Conservation (phyloP, 2,113 vertebrate species). For the Hassar affinis region DNA sequence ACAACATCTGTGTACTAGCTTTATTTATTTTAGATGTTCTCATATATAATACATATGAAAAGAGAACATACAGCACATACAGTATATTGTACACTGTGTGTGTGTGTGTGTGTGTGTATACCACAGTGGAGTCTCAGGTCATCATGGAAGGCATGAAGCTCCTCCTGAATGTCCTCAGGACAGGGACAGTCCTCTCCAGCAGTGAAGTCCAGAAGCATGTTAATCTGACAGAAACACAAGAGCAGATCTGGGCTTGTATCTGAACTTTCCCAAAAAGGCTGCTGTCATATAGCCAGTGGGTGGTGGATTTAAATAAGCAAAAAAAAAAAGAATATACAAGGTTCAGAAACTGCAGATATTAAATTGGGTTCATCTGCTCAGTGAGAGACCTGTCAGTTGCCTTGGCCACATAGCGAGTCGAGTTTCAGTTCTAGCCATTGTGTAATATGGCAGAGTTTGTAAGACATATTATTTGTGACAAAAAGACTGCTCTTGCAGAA, state of each 20-base stretch:
- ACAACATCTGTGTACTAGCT: not conserved
- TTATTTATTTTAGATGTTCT: not conserved
- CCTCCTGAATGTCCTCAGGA: conserved; percentile 87
- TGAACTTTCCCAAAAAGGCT: not conserved
- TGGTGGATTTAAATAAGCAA: conserved; percentile 6
- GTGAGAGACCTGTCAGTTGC: conserved; percentile 21
- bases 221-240: conserved; percentile 77
- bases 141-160: conserved; percentile 88
- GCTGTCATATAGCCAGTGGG: not conserved
- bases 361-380: conserved; percentile 20
- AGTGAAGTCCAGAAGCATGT: conserved; percentile 94
- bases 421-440: conserved; percentile 6
- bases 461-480: not conserved
- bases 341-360: conserved; percentile 9
- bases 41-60: not conserved
- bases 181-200: conserved; percentile 94
- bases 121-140: conserved; percentile 92
- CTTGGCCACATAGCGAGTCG: conserved; percentile 3
- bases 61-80: not conserved
- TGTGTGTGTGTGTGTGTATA: conserved; percentile 55
- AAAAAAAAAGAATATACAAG: conserved; percentile 6
- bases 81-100: not conserved
- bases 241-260: not conserved
- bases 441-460: not conserved
- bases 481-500: conserved; percentile 2